These are phyloP conservation scores for Melanotaenia trifasciata DNA, from an alignment of 2,797 vertebrate genomes.

Conservation along the genomic window DNA sequence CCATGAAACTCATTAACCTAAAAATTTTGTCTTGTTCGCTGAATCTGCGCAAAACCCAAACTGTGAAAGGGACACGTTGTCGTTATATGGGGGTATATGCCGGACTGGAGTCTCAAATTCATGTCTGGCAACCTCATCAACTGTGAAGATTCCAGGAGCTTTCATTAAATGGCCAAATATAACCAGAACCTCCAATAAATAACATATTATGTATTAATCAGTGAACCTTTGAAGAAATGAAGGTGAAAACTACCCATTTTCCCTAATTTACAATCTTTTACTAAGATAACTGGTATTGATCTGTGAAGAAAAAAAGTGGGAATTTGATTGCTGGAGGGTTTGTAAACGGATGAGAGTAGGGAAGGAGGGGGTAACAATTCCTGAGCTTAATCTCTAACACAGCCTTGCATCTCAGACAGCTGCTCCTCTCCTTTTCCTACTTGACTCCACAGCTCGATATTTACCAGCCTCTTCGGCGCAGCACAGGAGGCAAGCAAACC, in stretches of 20 bases:
- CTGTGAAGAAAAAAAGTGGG: constrained; percentile 11
- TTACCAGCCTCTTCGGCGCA: constrained; percentile 65
- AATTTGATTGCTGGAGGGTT: constrained; percentile 24
- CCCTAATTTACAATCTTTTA: constrained; percentile 2
- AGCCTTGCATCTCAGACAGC: constrained; percentile 41
- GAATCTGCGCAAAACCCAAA: background rate
- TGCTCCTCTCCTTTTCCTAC: constrained; percentile 25
- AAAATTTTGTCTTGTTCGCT: background rate
- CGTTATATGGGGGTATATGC: constrained; percentile 6
- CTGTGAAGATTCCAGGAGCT: background rate
- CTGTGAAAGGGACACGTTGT: background rate
- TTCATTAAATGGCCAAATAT: background rate
- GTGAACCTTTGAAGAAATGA: background rate
- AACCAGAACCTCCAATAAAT: background rate
- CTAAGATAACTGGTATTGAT: constrained; percentile 8
- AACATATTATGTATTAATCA: background rate
- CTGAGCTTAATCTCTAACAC: constrained; percentile 55
- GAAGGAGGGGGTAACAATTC: constrained; percentile 43
- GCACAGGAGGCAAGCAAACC: constrained; percentile 55
- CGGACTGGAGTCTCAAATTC: background rate
- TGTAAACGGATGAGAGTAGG: constrained; percentile 19
- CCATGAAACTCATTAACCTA: constrained; percentile 12
- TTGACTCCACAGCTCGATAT: constrained; percentile 59
- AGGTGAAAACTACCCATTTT: background rate
- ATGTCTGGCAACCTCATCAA: background rate